Conservation (phyloP, 35 echinoderm and acorn worm species). For the Apostichopus californicus region DNA sequence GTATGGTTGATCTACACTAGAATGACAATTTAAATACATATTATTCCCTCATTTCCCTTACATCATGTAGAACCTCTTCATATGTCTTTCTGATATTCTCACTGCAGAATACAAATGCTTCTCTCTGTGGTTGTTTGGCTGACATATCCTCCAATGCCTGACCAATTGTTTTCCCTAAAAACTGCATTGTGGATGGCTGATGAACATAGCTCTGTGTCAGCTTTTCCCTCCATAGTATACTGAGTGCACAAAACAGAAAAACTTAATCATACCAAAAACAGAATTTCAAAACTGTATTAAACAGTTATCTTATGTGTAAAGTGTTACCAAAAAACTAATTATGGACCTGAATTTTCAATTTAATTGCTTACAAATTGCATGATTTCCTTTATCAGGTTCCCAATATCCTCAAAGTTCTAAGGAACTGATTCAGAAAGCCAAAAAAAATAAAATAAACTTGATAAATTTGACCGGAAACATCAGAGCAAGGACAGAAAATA, state of each 20-base stretch:
- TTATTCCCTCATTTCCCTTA: slow-evolving; percentile 6
- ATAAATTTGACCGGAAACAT: too few species aligned
- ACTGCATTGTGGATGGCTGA: slow-evolving; percentile 2
- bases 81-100: slow-evolving; percentile 57
- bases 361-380: too few species aligned
- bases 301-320: too few species aligned
- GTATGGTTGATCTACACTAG: neutral
- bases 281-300: neutral
- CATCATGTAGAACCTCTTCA: slow-evolving; percentile 61
- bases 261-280: neutral
- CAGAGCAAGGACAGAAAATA: too few species aligned
- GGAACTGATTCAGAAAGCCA: too few species aligned
- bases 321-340: too few species aligned
- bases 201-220: slow-evolving; percentile 44
- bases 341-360: too few species aligned
- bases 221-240: slow-evolving; percentile 19
- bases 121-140: slow-evolving; percentile 52
- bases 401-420: too few species aligned
- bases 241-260: neutral
- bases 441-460: too few species aligned
- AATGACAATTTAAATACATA: too few species aligned
- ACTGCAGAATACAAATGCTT: slow-evolving; percentile 55
- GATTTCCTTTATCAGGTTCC: too few species aligned
- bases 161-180: slow-evolving; percentile 60
- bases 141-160: slow-evolving; percentile 44